Base-by-base conservation (phyloP, 1,140 invertebrate genomes). In the Steinernema khuongi region DNA sequence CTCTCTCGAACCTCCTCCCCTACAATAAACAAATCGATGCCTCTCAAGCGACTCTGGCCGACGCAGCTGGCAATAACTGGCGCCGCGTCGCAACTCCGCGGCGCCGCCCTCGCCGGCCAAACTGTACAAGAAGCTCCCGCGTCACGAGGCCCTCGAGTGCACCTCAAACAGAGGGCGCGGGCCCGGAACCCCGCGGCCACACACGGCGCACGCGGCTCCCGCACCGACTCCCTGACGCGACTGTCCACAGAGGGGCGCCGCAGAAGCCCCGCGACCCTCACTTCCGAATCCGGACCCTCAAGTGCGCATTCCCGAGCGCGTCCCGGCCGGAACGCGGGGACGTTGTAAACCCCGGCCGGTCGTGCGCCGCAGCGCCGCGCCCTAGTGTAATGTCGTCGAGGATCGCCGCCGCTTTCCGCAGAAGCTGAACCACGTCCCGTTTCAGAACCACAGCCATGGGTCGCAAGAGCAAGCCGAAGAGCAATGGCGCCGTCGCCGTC, bases 41-140 rank as follows among this genome's bases (percentile, higher is more conserved):
- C 19, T 14, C 50, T 14, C 26, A 2, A n/a, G 14, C n/a, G 36
- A 11, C 36, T n/a, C n/a, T 41, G 36, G 36, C 50, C 22, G 14
- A 22, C 50, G 19, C 7, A 60, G 50, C 50, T 60, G 50, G 50
- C 50, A 60, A 60, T 60, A 60, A 60, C 50, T 60, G 26, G 22
- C 11, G 50, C 50, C 14, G 50, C 4, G 50, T 7, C 50, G n/a
- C n/a, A n/a, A n/a, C 50, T 41, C n/a, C 36, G 7, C 7, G n/a
- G 36, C 36, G n/a, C 36, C 36, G 36, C 36, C 36, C 36, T 41
- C n/a, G 7, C 36, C 7, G 36, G 7, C n/a, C 7, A 41, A 41
- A 60, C 50, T 60, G 50, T 60, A 60, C 19, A 22, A 41, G n/a
- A 41, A 41, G 36, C 7, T 41, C n/a, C 36, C n/a, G 7, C 36